Evolutionary conservation across 1,140 invertebrate species (phyloP), one percentile per base, ranked within the genome.

Genomic region (Stenopsyche tienmushanensis): DNA sequence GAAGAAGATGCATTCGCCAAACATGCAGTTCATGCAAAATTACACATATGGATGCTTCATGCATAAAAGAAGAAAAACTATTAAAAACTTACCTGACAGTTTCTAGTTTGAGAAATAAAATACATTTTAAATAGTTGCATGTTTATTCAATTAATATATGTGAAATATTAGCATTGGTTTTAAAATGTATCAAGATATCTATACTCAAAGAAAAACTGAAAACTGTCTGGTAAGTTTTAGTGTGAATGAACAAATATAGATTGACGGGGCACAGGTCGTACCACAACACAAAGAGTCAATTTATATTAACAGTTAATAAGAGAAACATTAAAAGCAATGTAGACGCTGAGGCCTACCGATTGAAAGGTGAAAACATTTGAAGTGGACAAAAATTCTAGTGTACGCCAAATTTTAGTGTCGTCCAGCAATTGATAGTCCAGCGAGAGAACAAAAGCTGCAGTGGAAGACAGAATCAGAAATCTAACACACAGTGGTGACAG

Each of bases 371-470:
- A 65, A 25, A 41, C 45, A 50, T 41, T 55, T 65, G 29, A 47
- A 64, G 67, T 69, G 67, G 59, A 66, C 53, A 64, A 52, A 69
- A 55, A 65, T 59, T 62, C 67, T 68, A 62, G 49, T 29, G 23
- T 29, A 34, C 50, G 17, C 3, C 8, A 53, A 21, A 53, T 7
- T 41, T 18, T 39, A 34, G 29, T 52, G 18, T 57, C 34, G 34
- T 57, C 25, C 53, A 57, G 53, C 53, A 41, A 15, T 57, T 25
- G 53, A 53, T 62, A 62, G 60, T 62, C 60, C 47, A 62, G 60
- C 49, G 60, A 62, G 60, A 62, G 45, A 62, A 53, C 29, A 62
- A 52, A 62, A 62, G 60, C 60, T 62, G 60, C 60, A 62, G 60
- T 50, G 60, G 45, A 50, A 64, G 62, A 64, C 62, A 64, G 62